Base-by-base conservation (phyloP, 2,797 vertebrate species). In the Hozukius guyotensis region DNA sequence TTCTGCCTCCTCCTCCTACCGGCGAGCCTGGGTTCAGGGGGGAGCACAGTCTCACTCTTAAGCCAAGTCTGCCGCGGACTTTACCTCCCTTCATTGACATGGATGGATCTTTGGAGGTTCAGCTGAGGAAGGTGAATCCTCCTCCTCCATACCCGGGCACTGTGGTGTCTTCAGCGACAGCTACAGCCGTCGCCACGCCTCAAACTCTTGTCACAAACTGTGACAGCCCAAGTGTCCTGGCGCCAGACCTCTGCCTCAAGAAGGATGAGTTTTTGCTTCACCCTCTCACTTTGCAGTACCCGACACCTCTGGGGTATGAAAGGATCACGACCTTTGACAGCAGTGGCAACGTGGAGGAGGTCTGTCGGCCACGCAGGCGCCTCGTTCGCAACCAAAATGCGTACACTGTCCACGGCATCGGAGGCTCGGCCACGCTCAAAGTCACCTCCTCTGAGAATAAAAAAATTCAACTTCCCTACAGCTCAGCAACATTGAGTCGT, bases 261-360 rank as follows among this genome's bases (percentile, higher is more conserved):
- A 99, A 98, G 84, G 96, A 96, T 0, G 97, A 98, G 53, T 98
- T 98, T 89, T 95, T 98, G 36, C 97, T 98, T 38, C 97, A 97
- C 82, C 96, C 97, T 0, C 82, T 97, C 22, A 94, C 96, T 0
- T 74, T 95, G 6, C 98, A 97, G 77, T 98, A 97, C 92, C 98
- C 97, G 68, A 97, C 97, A 0, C 98, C 98, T 1, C 94, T 98
- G 46, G 98, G 99, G 20, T 99, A 99, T 0, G 98, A 99, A 92
- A 94, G 99, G 80, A 99, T 99, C 92, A 99, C 99, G 0, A 99
- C 99, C 0, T 99, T 99, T 9, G 99, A 99, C 94, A 99, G 98
- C 93, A 99, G 99, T 0, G 98, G 98, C 57, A 99, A 99, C 0
- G 98, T 99, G 63, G 98, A 99, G 89, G 98, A 99, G 87, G 99